Conservation (phyloP, 1,140 invertebrate species). For the Zaprionus africanus region DNA sequence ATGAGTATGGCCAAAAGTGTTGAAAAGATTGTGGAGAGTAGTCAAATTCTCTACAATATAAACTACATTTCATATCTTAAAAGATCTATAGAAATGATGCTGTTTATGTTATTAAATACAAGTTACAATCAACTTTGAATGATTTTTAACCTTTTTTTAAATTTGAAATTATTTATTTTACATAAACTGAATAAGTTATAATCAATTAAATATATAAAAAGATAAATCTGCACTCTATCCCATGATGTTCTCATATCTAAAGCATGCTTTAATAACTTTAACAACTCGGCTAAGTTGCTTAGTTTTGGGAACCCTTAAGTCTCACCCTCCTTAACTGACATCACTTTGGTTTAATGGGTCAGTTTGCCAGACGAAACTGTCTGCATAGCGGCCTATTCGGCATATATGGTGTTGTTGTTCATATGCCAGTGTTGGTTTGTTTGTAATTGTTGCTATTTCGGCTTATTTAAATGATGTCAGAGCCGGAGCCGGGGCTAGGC, state of each 20-base stretch:
- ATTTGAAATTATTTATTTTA: too few relatives aligned
- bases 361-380: conserved; percentile 23
- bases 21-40: not conserved
- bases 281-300: not conserved
- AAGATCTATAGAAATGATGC: not conserved
- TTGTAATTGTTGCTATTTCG: conserved; percentile 63
- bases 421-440: conserved; percentile 23
- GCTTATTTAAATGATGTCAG: conserved; percentile 75
- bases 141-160: too few relatives aligned
- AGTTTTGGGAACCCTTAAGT: not conserved
- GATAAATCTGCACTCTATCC: not conserved
- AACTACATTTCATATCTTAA: not conserved
- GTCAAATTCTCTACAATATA: too few relatives aligned
- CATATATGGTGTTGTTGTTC: conserved; percentile 16
- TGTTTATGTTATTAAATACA: too few relatives aligned
- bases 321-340: not conserved
- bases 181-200: too few relatives aligned
- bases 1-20: not conserved
- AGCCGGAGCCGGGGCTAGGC: conserved; percentile 57
- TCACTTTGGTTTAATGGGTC: conserved; percentile 62
- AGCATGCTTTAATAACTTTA: not conserved
- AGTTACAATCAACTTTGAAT: too few relatives aligned
- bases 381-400: conserved; percentile 24
- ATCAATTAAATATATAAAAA: not conserved
- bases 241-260: not conserved